Evolutionary conservation across 2,888 invertebrate species (phyloP), one percentile per base, ranked within the genome.

Genomic region (Agonopterix heracliana): DNA sequence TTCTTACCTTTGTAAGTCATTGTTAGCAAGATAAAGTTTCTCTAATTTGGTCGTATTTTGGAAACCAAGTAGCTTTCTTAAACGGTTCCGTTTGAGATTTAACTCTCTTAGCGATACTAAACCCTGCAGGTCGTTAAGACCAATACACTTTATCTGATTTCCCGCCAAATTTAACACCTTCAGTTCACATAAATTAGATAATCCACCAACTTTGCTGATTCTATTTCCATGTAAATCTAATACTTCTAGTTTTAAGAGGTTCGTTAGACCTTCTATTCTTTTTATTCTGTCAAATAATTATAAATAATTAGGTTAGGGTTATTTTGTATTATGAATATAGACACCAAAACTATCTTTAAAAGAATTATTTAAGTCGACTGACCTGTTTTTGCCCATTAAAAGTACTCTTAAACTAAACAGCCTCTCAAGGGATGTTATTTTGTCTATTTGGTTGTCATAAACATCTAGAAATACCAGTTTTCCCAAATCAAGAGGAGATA

Each of bases 121-220:
- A 0, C 96, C 97, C 56, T 91, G 90, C 50, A 98, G 91, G 71
- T 97, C 96, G 51, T 92, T 91, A 53, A 90, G 90, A 44, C 94
- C 93, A 48, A 98, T 92, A 60, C 90, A 90, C 59, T 93, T 91
- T 48, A 98, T 93, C 74, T 95, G 94, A 85, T 98, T 98, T 17
- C 97, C 97, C 45, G 98, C 97, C 65, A 98, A 90, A 85, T 98
- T 98, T 45, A 98, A 90, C 10, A 98, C 97, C 81, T 97, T 95
- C 46, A 98, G 83, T 62, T 96, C 94, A 47, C 86, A 88, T 54
- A 96, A 90, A 64, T 86, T 90, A 36, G 90, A 88, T 57, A 96
- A 83, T 45, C 95, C 95, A 47, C 78, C 90, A 13, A 96, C 91
- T 75, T 93, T 93, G 35, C 89, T 84, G 59, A 98, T 95, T 82